Base-by-base conservation (phyloP, 2,113 vertebrate genomes). In the Cnemophilus loriae region DNA sequence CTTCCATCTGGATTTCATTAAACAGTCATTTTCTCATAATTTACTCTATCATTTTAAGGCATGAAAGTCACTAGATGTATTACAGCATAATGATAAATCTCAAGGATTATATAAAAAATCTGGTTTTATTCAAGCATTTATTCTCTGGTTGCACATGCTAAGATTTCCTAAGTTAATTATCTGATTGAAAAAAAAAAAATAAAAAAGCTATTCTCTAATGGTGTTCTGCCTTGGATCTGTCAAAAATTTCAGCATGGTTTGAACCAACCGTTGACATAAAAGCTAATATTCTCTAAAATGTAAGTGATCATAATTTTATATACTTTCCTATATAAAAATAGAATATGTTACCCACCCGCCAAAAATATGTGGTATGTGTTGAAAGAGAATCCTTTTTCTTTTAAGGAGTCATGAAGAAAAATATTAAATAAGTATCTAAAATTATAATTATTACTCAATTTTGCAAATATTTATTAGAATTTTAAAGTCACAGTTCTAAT, bases 1-100 rank as follows among this genome's bases (percentile, higher is more conserved):
- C 22, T 90, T 94, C 73, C 84, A 87, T 78, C 73, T 89, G 84
- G 60, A 91, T 90, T 96, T 87, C 68, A 89, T 90, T 93, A 93
- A 59, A 39, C 26, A 86, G 63, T 80, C 15, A 92, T 93, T 90
- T 95, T 92, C 39, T 57, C 57, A 80, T 70, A 39, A 86, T 90
- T 90, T 74, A 57, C 13, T 56, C 67, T 64, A 69, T 63, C 16
- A 84, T 88, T 93, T 88, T 83, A 90, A 90, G 82, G 71, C 5
- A 90, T 73, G 23, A 57, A 64, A 92, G 16, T 41, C 27, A 77
- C 84, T 90, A 77, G 15, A 56, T 35, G 5, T 22, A 74, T 70
- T 94, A 92, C 74, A 77, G 47, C 16, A 53, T 41, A 79, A 92
- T 69, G 22, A 61, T 35, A 83, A 76, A 37, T 86, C 53, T 80